Conservation (phyloP, 2,113 vertebrate species). For the Eudyptes chrysolophus region DNA sequence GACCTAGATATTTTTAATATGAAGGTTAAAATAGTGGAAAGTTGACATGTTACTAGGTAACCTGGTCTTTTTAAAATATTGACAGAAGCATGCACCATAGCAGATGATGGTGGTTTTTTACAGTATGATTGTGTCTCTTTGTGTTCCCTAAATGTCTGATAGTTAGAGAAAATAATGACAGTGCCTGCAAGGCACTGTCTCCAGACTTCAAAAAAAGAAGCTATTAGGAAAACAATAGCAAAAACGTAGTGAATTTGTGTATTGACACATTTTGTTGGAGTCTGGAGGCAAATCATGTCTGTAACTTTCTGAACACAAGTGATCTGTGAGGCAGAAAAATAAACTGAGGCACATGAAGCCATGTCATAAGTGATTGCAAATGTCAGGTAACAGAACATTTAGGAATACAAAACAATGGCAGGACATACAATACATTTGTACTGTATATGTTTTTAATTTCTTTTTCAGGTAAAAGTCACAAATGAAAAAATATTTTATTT, state of each 20-base stretch:
- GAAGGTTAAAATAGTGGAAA: not conserved
- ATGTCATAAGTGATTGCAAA: not conserved
- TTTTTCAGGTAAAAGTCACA: not conserved
- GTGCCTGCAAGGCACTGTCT: not conserved
- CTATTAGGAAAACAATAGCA: not conserved
- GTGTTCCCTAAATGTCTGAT: not conserved
- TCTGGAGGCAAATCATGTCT: not conserved
- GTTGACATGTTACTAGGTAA: not conserved
- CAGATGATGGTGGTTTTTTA: not conserved
- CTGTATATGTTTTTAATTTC: not conserved
- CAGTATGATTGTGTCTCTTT: not conserved
- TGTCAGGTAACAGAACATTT: not conserved
- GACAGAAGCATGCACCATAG: not conserved
- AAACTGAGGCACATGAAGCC: not conserved
- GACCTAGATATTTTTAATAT: not conserved
- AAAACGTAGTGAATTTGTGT: not conserved
- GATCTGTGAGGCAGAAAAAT: not conserved
- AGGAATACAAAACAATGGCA: not conserved
- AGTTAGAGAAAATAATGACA: not conserved
- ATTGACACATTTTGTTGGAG: not conserved
- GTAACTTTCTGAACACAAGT: not conserved
- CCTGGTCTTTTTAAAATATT: not conserved
- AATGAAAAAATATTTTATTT: not conserved
- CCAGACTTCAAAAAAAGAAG: not conserved
- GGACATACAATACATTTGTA: not conserved